A percentile compares a stretch with the other conserved stretches of the same genome.
phyloP scores from a whole-genome alignment of 1,140 invertebrate species.

The Diorhabda elongata region DNA sequence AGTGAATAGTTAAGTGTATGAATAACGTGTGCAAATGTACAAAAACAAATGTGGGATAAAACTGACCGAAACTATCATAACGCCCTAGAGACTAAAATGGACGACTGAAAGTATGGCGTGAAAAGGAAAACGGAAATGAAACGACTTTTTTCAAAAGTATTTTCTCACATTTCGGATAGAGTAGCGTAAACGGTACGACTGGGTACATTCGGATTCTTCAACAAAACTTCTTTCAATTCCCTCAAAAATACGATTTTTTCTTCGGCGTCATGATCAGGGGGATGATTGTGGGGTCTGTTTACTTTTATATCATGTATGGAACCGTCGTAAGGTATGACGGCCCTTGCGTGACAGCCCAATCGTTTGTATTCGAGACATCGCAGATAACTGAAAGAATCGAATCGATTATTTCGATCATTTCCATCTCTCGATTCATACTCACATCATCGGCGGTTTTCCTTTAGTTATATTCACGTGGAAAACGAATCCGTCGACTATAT shows the following conservation, averaged over 20 bases:
- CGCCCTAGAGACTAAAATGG: too few relatives aligned
- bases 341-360: slow-evolving; percentile 39
- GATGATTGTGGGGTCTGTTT: slow-evolving; percentile 42
- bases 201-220: slow-evolving; percentile 29
- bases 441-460: slow-evolving; percentile 43
- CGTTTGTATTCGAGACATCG: slow-evolving; percentile 42
- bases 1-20: too few relatives aligned
- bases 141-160: background rate
- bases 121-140: too few relatives aligned
- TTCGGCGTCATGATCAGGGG: slow-evolving; percentile 40
- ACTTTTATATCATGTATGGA: slow-evolving; percentile 40
- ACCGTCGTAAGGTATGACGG: slow-evolving; percentile 39
- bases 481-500: slow-evolving; percentile 43
- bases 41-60: too few relatives aligned
- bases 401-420: too few relatives aligned
- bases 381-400: slow-evolving; percentile 31
- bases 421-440: slow-evolving; percentile 22
- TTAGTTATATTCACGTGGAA: slow-evolving; percentile 44
- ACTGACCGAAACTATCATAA: too few relatives aligned
- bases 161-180: slow-evolving; percentile 37
- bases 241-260: slow-evolving; percentile 41
- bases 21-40: too few relatives aligned
- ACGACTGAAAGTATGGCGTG: too few relatives aligned
- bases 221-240: slow-evolving; percentile 39
- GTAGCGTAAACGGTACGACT: slow-evolving; percentile 34